phyloP scores from a whole-genome alignment of 2,113 vertebrate genomes.

The Nerophis ophidion region DNA sequence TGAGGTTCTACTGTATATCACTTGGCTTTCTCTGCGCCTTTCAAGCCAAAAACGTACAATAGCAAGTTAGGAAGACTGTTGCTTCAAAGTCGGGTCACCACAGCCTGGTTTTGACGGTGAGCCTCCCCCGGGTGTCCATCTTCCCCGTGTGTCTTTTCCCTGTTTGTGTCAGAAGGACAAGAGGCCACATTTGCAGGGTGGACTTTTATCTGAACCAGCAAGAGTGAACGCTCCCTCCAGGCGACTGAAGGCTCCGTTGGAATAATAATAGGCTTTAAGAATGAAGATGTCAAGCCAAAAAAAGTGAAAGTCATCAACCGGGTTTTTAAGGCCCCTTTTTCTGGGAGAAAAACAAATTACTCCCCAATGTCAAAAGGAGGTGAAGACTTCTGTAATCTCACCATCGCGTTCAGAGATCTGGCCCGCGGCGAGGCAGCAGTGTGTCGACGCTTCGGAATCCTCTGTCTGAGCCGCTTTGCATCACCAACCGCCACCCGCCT shows the following conservation, averaged over 20 bases:
- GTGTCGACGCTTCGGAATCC: conserved; percentile 57
- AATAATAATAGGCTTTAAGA: conserved; percentile 61
- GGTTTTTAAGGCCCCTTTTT: conserved; percentile 29
- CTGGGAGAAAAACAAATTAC: conserved; percentile 46
- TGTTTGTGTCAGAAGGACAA: conserved; percentile 18
- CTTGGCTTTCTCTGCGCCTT: conserved; percentile 37
- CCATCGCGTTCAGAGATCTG: conserved; percentile 51
- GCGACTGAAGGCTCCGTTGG: conserved; percentile 36
- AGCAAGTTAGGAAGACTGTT: too few relatives aligned
- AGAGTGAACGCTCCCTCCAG: conserved; percentile 47
- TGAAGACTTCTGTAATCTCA: conserved; percentile 50
- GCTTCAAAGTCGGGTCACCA: too few relatives aligned
- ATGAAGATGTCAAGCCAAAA: conserved; percentile 36
- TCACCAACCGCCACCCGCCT: conserved; percentile 38
- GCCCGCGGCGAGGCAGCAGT: conserved; percentile 38
- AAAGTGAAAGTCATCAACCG: conserved; percentile 39
- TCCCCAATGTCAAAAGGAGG: conserved; percentile 43
- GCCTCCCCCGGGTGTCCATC: conserved; percentile 1
- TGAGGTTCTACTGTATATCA: conserved; percentile 22
- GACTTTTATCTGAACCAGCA: conserved; percentile 55
- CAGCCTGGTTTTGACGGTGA: too few relatives aligned
- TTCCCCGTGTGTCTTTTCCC: conserved; percentile 35
- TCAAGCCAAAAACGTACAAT: conserved; percentile 21
- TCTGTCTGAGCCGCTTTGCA: conserved; percentile 60
- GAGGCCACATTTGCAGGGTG: conserved; percentile 36